Evolutionary conservation across 1,140 invertebrate species (phyloP).

Genomic region (Nasonia longicornis): DNA sequence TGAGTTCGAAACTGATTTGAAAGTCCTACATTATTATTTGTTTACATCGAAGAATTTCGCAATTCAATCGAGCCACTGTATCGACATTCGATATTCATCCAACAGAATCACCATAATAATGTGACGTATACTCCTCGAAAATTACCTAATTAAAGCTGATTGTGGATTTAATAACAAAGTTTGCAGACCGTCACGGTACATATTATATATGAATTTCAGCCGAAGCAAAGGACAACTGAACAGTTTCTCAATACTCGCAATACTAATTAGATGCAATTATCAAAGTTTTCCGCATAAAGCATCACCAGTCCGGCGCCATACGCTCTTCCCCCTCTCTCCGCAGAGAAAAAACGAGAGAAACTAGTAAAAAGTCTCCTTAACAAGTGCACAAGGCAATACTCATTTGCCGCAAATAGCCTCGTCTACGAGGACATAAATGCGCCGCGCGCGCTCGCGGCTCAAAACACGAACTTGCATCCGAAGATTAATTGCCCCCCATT

Average conservation of each 20-base stretch:
- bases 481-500: constrained; percentile 27
- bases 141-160: neutral
- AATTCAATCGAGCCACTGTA: neutral
- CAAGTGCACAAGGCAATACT: constrained; percentile 22
- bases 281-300: neutral
- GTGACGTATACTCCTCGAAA: neutral
- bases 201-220: neutral
- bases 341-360: neutral
- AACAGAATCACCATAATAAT: neutral
- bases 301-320: neutral
- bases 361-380: constrained; percentile 12
- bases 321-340: neutral
- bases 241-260: neutral
- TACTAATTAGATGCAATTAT: neutral
- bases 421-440: constrained; percentile 26
- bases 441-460: neutral
- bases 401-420: constrained; percentile 34
- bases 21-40: no score
- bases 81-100: neutral
- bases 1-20: no score
- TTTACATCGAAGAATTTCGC: neutral
- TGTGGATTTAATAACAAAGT: neutral
- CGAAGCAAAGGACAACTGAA: neutral
- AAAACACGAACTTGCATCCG: constrained; percentile 17
- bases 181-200: neutral